Conservation (phyloP, 2,888 invertebrate genomes). For the Serrognathus titanus region DNA sequence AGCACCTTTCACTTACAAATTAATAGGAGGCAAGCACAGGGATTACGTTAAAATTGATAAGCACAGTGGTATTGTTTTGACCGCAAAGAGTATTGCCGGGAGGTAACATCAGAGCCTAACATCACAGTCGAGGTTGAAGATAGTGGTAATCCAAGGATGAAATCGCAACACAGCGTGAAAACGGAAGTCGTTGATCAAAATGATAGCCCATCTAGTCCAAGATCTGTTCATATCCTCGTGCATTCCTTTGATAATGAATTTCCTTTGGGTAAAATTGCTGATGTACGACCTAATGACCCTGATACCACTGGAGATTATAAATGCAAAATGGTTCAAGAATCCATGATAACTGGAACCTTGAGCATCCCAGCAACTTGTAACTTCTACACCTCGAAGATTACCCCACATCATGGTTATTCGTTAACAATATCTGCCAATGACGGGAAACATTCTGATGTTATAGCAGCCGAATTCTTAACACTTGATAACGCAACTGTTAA, state of each 20-base stretch:
- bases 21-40: slow-evolving; percentile 76
- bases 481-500: slow-evolving; percentile 80
- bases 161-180: slow-evolving; percentile 72
- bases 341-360: slow-evolving; percentile 58
- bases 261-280: slow-evolving; percentile 80
- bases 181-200: slow-evolving; percentile 83
- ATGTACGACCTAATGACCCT: slow-evolving; percentile 88
- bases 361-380: slow-evolving; percentile 76
- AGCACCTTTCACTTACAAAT: slow-evolving; percentile 79
- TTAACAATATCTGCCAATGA: slow-evolving; percentile 85
- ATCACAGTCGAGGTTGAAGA: slow-evolving; percentile 83
- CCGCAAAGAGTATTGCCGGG: slow-evolving; percentile 76
- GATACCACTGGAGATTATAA: slow-evolving; percentile 87
- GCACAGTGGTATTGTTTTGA: slow-evolving; percentile 75
- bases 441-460: slow-evolving; percentile 80
- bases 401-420: slow-evolving; percentile 69
- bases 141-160: slow-evolving; percentile 79
- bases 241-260: slow-evolving; percentile 73
- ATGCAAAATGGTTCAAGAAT: slow-evolving; percentile 72
- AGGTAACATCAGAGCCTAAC: slow-evolving; percentile 70
- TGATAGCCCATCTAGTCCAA: slow-evolving; percentile 82
- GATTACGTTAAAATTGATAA: slow-evolving; percentile 73
- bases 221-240: slow-evolving; percentile 77
- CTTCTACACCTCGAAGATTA: slow-evolving; percentile 70
- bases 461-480: slow-evolving; percentile 74